A percentile compares a stretch with the other conserved stretches of the same genome.
phyloP scores from a whole-genome alignment of 2,797 vertebrate species.

The Falco cherrug region DNA sequence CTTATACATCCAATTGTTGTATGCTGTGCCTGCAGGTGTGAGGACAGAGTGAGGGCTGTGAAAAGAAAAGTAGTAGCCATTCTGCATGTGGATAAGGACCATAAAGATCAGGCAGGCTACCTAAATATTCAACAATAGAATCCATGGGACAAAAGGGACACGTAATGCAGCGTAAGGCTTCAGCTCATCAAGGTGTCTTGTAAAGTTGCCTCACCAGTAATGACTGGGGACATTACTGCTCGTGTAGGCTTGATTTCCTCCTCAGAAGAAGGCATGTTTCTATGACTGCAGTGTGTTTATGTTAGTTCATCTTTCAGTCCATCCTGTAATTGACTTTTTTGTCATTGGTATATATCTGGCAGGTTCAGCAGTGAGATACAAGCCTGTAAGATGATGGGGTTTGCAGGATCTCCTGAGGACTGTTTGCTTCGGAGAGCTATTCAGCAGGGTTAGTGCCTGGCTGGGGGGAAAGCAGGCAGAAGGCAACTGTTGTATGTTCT shows the following conservation, averaged over 20 bases:
- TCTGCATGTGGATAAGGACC: neutral
- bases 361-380: neutral
- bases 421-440: neutral
- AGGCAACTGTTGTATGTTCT: neutral
- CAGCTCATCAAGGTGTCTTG: fast-evolving
- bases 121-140: neutral
- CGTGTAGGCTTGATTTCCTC: neutral
- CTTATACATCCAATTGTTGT: neutral
- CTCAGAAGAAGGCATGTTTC: neutral
- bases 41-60: neutral
- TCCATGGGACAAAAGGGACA: neutral
- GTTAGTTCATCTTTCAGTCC: neutral
- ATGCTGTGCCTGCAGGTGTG: neutral
- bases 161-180: neutral
- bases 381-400: neutral
- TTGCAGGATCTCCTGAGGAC: neutral
- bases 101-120: neutral
- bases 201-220: neutral
- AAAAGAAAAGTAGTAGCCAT: neutral
- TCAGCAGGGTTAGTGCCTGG: neutral
- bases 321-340: neutral
- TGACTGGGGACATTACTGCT: neutral
- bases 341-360: neutral
- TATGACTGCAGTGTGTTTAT: fast-evolving
- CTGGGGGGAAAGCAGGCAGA: neutral